Conservation (phyloP, 2,888 invertebrate species). For the Gisinianus flammeolus region DNA sequence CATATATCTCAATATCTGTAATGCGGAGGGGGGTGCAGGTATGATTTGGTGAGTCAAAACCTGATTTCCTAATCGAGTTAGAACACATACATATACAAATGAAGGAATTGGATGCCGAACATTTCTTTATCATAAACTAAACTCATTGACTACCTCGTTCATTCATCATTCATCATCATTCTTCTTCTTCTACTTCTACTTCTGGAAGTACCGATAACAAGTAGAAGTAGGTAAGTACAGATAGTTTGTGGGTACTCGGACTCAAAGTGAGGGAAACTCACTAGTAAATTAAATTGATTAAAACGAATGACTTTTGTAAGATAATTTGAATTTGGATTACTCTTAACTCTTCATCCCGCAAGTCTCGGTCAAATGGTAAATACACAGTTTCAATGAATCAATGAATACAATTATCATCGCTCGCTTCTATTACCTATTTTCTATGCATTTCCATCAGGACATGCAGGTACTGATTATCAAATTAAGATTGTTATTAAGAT, state of each 20-base stretch:
- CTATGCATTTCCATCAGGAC: too few relatives aligned
- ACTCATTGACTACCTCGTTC: background rate
- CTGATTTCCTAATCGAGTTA: constrained; percentile 16
- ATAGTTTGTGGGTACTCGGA: too few relatives aligned
- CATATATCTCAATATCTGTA: background rate
- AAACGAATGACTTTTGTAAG: constrained; percentile 27
- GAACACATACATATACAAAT: background rate
- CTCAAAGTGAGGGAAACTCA: too few relatives aligned
- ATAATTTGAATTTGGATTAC: too few relatives aligned
- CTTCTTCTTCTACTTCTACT: background rate
- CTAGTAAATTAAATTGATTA: constrained; percentile 18
- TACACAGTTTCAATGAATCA: too few relatives aligned
- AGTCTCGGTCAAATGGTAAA: too few relatives aligned
- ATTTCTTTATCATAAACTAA: background rate
- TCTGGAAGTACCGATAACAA: background rate
- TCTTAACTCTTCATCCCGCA: background rate
- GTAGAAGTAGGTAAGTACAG: too few relatives aligned
- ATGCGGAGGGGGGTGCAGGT: background rate
- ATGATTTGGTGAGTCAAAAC: background rate
- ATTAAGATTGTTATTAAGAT: too few relatives aligned
- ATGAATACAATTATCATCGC: too few relatives aligned
- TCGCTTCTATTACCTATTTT: too few relatives aligned
- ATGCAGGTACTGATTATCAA: too few relatives aligned
- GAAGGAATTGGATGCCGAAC: background rate
- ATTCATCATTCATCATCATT: background rate